Percentiles rank a stretch among this genome's conserved stretches.
Conservation (phyloP, 1,140 invertebrate genomes). For the Papilio machaon region DNA sequence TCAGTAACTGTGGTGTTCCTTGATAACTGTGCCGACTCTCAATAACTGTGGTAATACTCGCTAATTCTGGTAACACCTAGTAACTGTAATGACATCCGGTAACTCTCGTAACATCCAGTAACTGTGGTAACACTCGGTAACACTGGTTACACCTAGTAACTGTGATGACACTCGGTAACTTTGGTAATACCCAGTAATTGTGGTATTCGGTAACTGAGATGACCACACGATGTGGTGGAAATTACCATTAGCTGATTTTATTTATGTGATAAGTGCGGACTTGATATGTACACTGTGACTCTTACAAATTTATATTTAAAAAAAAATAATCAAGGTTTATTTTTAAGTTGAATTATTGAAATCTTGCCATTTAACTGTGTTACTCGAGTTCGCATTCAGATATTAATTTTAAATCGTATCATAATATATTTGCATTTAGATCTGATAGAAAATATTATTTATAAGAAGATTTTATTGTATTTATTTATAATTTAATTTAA, state of each 20-base stretch:
- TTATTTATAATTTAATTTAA: not conserved
- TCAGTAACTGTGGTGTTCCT: not conserved
- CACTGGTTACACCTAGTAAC: not conserved
- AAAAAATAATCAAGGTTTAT: not conserved
- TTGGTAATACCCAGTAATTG: not conserved
- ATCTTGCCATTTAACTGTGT: not conserved
- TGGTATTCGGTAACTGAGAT: not conserved
- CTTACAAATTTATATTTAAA: not conserved
- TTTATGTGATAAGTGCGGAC: not conserved
- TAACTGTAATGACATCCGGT: not conserved
- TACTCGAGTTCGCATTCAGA: not conserved
- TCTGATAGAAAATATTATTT: not conserved
- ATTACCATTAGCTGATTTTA: slow-evolving; percentile 11
- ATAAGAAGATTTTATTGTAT: slow-evolving; percentile 5
- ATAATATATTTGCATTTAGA: not conserved
- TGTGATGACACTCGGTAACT: not conserved
- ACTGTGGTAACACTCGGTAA: not conserved
- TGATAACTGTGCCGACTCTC: too few species aligned
- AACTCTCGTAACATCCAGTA: not conserved
- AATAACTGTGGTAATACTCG: not conserved
- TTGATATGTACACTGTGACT: not conserved
- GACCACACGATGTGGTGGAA: not conserved
- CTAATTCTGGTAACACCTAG: not conserved
- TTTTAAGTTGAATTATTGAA: not conserved
- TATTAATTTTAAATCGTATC: not conserved